phyloP scores from a whole-genome alignment of 1,140 invertebrate species.

The Drosophila eugracilis region DNA sequence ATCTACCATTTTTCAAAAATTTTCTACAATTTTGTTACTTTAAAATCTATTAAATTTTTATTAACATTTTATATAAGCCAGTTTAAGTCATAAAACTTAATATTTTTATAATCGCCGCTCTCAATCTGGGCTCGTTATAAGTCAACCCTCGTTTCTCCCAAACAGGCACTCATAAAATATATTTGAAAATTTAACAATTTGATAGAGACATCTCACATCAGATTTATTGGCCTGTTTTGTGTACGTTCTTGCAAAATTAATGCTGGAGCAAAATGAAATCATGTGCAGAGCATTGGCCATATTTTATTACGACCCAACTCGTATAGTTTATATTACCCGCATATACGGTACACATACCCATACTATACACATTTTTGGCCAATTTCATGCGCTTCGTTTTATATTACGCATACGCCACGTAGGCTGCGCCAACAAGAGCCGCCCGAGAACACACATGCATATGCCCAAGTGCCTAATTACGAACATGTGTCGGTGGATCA shows the following conservation, averaged over 20 bases:
- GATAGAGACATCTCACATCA: not conserved
- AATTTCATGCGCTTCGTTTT: conserved; percentile 43
- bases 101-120: too few species aligned
- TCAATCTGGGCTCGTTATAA: too few species aligned
- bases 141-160: too few species aligned
- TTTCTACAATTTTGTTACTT: too few species aligned
- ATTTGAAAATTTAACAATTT: conserved; percentile 1
- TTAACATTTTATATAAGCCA: too few species aligned
- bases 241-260: conserved; percentile 4
- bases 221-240: conserved; percentile 12
- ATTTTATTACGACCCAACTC: conserved; percentile 42
- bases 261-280: conserved; percentile 31
- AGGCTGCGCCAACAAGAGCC: conserved; percentile 20
- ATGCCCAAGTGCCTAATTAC: conserved; percentile 75
- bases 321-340: conserved; percentile 48
- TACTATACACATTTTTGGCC: conserved; percentile 25
- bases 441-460: conserved; percentile 39
- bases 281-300: conserved; percentile 23
- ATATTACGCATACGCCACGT: conserved; percentile 69
- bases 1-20: too few species aligned
- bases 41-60: too few species aligned
- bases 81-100: too few species aligned
- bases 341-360: conserved; percentile 13
- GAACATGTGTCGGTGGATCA: conserved; percentile 65
- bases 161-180: not conserved